A percentile compares a stretch with the other conserved stretches of the same genome.
These are phyloP conservation scores for Acestrorhynchus altus DNA, from an alignment of 2,797 vertebrate genomes.

Conservation along the genomic window DNA sequence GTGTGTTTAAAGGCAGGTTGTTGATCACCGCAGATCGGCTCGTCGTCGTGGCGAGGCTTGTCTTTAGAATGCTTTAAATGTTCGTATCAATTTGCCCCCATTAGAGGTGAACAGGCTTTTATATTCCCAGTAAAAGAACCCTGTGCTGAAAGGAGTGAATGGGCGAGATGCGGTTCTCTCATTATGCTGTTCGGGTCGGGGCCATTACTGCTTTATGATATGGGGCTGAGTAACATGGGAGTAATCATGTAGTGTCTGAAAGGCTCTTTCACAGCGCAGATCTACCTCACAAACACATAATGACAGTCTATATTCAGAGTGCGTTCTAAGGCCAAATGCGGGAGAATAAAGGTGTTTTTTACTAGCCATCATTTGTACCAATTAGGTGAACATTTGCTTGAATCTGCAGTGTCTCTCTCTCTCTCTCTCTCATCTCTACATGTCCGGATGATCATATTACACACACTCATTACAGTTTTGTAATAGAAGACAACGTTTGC, in stretches of 20 bases:
- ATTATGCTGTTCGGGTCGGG: not conserved
- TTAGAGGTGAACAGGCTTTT: not conserved
- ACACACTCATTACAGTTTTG: not conserved
- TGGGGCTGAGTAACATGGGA: slow-evolving; percentile 38
- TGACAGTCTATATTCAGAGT: slow-evolving; percentile 16
- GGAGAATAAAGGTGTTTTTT: not conserved
- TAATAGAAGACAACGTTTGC: slow-evolving; percentile 6
- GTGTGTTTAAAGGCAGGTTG: not conserved
- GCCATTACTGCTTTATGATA: not conserved
- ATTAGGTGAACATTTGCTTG: not conserved
- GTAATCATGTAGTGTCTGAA: slow-evolving; percentile 38
- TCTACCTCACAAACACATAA: slow-evolving; percentile 26
- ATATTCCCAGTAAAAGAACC: not conserved
- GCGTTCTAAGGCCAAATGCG: slow-evolving; percentile 34
- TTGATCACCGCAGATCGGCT: not conserved
- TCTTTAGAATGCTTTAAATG: not conserved
- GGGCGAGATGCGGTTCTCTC: not conserved
- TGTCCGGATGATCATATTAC: slow-evolving; percentile 1
- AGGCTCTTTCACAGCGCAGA: slow-evolving; percentile 27
- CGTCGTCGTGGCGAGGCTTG: not conserved
- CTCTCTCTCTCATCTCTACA: not conserved
- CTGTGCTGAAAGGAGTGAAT: not conserved
- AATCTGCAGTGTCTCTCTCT: not conserved
- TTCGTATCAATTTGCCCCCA: not conserved
- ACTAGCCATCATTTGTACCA: not conserved